A percentile compares a stretch with the other conserved stretches of the same genome.
Conservation (phyloP, 2,113 vertebrate genomes). For the Nerophis lumbriciformis region DNA sequence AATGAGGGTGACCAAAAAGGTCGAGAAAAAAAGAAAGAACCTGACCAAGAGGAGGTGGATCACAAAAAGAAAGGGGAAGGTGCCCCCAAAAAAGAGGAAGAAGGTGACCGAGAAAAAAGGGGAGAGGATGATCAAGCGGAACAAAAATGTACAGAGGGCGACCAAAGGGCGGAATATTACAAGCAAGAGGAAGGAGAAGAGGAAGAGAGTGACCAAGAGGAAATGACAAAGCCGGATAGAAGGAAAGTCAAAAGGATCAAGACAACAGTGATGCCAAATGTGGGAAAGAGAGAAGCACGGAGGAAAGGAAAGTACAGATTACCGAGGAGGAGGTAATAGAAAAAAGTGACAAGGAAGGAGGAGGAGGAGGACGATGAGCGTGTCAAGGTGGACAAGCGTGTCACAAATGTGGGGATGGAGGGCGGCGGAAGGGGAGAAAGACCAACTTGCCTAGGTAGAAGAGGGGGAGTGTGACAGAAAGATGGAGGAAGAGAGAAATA, state of each 20-base stretch:
- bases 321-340: background rate
- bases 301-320: background rate
- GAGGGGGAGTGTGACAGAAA: background rate
- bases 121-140: background rate
- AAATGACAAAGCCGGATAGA: too few relatives aligned
- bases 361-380: background rate
- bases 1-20: too few relatives aligned
- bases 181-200: too few relatives aligned
- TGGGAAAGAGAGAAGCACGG: background rate
- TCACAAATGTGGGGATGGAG: too few relatives aligned
- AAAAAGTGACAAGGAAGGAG: background rate
- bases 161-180: background rate
- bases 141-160: background rate
- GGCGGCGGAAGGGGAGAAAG: too few relatives aligned
- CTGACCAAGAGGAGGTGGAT: too few relatives aligned
- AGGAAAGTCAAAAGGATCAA: background rate
- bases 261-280: background rate
- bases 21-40: too few relatives aligned
- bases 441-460: too few relatives aligned
- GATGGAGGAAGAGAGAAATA: too few relatives aligned
- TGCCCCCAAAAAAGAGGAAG: background rate
- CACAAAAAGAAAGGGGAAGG: background rate
- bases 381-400: background rate
- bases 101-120: background rate
- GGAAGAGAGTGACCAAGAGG: too few relatives aligned